phyloP scores from a whole-genome alignment of 2,888 invertebrate species.

The Chrysina gloriosa region DNA sequence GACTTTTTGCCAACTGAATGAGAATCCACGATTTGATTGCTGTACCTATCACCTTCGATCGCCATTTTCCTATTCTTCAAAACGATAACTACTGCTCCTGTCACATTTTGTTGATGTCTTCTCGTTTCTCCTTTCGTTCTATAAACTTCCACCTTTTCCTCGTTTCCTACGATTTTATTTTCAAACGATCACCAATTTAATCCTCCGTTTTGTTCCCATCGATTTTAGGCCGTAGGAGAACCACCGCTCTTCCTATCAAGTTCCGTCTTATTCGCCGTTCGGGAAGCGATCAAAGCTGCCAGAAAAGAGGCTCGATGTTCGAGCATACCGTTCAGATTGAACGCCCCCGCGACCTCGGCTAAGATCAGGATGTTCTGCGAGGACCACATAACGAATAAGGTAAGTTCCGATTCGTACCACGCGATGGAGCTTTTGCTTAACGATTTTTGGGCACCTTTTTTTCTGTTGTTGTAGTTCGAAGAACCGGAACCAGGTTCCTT shows the following conservation, averaged over 20 bases:
- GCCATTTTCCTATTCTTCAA: too few species aligned
- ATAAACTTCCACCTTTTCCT: too few species aligned
- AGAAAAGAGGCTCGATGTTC: constrained; percentile 76
- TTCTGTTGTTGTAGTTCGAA: constrained; percentile 68
- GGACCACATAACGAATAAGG: constrained; percentile 84
- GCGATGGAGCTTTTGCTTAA: not conserved
- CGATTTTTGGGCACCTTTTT: not conserved
- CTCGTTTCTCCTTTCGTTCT: too few species aligned
- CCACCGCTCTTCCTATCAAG: constrained; percentile 92
- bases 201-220: not conserved
- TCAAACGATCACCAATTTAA: too few species aligned
- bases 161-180: too few species aligned
- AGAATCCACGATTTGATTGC: too few species aligned
- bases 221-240: constrained; percentile 89
- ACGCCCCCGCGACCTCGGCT: constrained; percentile 90
- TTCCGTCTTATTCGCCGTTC: constrained; percentile 91
- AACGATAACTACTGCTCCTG: too few species aligned
- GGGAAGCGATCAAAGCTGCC: constrained; percentile 85
- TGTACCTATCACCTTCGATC: too few species aligned
- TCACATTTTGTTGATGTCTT: too few species aligned
- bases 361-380: constrained; percentile 90
- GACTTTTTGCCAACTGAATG: too few species aligned
- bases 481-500: constrained; percentile 68
- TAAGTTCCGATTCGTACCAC: not conserved
- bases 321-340: constrained; percentile 70